Evolutionary conservation across 2,888 invertebrate species (phyloP).

Genomic region (Malthinus seriepunctatus): DNA sequence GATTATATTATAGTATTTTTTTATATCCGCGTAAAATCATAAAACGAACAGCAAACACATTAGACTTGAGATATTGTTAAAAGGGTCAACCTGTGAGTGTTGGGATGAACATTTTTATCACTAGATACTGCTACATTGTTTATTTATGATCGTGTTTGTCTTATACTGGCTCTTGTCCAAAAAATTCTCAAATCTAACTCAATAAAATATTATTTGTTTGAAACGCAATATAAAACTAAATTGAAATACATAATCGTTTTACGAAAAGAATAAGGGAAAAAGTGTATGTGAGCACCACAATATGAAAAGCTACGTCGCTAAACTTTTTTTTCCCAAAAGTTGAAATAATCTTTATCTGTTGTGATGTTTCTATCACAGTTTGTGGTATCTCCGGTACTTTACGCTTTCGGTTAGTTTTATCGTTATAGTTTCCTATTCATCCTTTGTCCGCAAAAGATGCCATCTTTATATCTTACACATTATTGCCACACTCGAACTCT

Average conservation of each 20-base stretch:
- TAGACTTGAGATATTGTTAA: conserved; percentile 31
- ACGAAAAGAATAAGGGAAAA: not conserved
- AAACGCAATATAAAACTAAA: no score
- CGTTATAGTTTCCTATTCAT: conserved; percentile 51
- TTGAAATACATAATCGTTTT: no score
- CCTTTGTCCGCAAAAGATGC: conserved; percentile 44
- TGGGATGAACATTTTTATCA: conserved; percentile 42
- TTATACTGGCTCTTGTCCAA: conserved; percentile 45
- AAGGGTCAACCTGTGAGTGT: conserved; percentile 35
- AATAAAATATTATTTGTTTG: no score
- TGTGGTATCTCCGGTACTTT: conserved; percentile 45
- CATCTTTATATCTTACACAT: conserved; percentile 33
- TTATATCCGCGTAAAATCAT: conserved; percentile 13
- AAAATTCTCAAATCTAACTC: conserved; percentile 10
- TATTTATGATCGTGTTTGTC: conserved; percentile 50
- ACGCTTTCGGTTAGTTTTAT: conserved; percentile 52
- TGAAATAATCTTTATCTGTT: conserved; percentile 49
- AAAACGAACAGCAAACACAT: conserved; percentile 25
- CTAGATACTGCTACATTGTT: conserved; percentile 43
- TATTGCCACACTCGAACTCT: conserved; percentile 23
- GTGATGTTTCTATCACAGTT: conserved; percentile 44
- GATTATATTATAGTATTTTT: not conserved
- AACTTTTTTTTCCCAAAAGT: conserved; percentile 17
- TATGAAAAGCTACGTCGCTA: conserved; percentile 11
- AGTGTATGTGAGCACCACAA: no score